Conservation (phyloP, 2,888 invertebrate genomes). For the Mayetiola destructor region DNA sequence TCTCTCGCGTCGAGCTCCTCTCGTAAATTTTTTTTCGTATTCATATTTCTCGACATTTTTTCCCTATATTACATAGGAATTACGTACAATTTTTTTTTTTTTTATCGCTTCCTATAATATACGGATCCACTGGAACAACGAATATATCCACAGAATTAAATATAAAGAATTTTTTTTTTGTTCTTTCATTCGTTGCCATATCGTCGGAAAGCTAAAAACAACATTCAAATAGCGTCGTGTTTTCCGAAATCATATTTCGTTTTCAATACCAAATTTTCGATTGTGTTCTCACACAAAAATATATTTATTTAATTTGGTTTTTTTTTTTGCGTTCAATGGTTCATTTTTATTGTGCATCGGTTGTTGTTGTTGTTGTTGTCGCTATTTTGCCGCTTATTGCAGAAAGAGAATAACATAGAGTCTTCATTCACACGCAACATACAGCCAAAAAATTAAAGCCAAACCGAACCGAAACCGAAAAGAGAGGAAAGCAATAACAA, state of each 20-base stretch:
- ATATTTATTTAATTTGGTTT: too few species aligned
- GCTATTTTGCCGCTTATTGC: too few species aligned
- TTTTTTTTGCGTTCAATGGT: too few species aligned
- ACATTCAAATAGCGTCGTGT: background rate
- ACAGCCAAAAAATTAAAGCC: background rate
- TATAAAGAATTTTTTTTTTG: background rate
- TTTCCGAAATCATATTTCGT: background rate
- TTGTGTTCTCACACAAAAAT: too few species aligned
- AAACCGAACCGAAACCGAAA: background rate
- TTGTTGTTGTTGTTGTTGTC: too few species aligned
- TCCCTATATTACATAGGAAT: conserved; percentile 3
- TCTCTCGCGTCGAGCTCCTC: background rate
- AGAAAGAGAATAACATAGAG: too few species aligned
- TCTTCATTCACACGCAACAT: too few species aligned
- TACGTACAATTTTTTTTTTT: background rate
- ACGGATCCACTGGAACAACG: background rate
- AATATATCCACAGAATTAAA: background rate
- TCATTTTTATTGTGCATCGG: too few species aligned
- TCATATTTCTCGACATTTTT: too few species aligned
- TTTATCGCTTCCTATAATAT: background rate
- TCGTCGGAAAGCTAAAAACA: conserved; percentile 1
- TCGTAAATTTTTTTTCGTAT: too few species aligned
- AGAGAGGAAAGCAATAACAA: background rate
- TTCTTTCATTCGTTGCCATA: background rate
- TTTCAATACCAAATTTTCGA: too few species aligned